Percentiles rank a stretch among this genome's conserved stretches.
Evolutionary conservation across 2,113 vertebrate species (phyloP).

Genomic region (Microcebus lehilahytsara): DNA sequence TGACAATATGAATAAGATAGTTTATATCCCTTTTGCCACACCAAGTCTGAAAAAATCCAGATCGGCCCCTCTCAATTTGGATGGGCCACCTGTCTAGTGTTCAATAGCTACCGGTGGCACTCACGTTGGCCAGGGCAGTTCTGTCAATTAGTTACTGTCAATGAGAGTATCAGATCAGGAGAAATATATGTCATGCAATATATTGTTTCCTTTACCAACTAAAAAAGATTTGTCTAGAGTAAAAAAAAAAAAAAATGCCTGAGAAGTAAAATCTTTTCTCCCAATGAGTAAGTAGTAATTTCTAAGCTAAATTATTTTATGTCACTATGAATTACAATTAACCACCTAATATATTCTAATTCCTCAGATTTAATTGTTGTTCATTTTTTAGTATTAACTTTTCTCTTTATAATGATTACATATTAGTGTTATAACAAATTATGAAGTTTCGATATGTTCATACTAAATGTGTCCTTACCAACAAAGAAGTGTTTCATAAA

Average conservation of each 20-base stretch:
- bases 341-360: constrained; percentile 1
- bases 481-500: constrained; percentile 63
- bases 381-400: constrained; percentile 22
- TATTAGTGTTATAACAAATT: constrained; percentile 54
- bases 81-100: rapidly evolving
- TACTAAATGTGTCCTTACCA: constrained; percentile 50
- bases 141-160: background rate
- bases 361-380: background rate
- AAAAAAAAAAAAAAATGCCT: background rate
- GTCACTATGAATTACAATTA: constrained; percentile 10
- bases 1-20: background rate
- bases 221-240: background rate
- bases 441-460: constrained; percentile 50
- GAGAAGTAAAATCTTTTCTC: constrained; percentile 7
- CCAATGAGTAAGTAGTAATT: background rate
- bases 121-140: background rate
- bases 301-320: constrained; percentile 36
- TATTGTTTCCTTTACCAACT: background rate
- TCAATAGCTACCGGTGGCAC: rapidly evolving
- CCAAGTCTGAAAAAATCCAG: background rate
- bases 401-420: constrained; percentile 47
- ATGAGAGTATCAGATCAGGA: background rate
- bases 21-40: background rate
- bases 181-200: background rate
- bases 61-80: background rate